phyloP scores from a whole-genome alignment of 2,797 vertebrate species.

The Bufotes viridis region DNA sequence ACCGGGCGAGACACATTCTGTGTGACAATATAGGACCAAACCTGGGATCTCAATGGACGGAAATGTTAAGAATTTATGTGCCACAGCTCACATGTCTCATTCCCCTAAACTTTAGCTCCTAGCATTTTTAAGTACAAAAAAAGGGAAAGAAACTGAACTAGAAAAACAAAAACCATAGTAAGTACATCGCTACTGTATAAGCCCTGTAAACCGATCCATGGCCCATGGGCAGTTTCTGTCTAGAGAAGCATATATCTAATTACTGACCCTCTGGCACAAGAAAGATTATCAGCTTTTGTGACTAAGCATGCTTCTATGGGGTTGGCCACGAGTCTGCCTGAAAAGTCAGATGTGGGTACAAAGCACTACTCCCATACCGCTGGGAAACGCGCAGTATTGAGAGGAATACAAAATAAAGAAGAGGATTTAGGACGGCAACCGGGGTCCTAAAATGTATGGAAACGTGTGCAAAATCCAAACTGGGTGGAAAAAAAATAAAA shows the following conservation, averaged over 20 bases:
- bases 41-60: not conserved
- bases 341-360: too few species aligned
- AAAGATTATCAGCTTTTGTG: slow-evolving; percentile 1
- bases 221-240: slow-evolving; percentile 42
- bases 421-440: too few species aligned
- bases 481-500: too few species aligned
- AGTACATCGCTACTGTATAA: not conserved
- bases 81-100: not conserved
- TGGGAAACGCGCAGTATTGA: too few species aligned
- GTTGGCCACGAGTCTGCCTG: not conserved
- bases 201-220: slow-evolving; percentile 9
- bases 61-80: not conserved
- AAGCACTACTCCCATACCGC: not conserved
- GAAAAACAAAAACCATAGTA: not conserved
- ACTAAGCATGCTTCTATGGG: not conserved
- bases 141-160: not conserved
- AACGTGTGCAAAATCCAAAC: too few species aligned
- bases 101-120: not conserved
- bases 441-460: too few species aligned
- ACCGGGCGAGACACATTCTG: not conserved
- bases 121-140: not conserved
- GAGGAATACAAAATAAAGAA: too few species aligned
- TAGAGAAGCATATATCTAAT: slow-evolving; percentile 25
- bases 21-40: not conserved
- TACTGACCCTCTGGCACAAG: slow-evolving; percentile 30